These are phyloP conservation scores for Eonycteris spelaea DNA, from an alignment of 2,113 vertebrate genomes.

Conservation along the genomic window DNA sequence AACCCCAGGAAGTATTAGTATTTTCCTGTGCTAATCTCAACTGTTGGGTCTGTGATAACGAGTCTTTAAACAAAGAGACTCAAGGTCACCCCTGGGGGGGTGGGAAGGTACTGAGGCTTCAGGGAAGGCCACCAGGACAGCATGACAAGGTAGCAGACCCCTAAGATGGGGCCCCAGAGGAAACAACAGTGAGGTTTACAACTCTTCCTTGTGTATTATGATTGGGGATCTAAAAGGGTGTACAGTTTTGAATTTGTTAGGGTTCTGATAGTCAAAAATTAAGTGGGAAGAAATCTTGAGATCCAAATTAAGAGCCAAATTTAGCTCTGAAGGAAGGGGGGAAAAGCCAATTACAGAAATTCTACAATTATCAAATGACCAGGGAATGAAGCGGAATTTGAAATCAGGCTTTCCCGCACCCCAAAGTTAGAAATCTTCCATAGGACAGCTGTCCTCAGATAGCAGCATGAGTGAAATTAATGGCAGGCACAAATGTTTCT, in stretches of 20 bases:
- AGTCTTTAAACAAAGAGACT: neutral
- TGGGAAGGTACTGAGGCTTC: no score
- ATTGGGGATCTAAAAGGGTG: neutral
- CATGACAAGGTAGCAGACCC: neutral
- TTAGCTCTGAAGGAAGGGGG: neutral
- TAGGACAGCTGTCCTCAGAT: neutral
- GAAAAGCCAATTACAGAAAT: constrained; percentile 8
- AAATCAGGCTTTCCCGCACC: neutral
- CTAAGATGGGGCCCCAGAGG: neutral
- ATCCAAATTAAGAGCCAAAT: constrained; percentile 25
- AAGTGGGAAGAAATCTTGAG: neutral
- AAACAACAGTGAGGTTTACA: neutral
- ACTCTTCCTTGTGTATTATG: accelerated
- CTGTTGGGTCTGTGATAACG: neutral
- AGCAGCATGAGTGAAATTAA: neutral
- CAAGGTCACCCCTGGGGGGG: no score
- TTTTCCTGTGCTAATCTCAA: constrained; percentile 8
- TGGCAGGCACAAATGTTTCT: neutral
- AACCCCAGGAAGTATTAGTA: neutral
- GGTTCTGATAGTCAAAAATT: neutral
- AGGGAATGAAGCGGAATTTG: neutral
- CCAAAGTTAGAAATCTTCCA: neutral
- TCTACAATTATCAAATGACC: constrained; percentile 19
- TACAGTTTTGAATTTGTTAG: neutral
- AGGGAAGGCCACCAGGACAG: neutral